These are phyloP conservation scores for Pristionchus arcanus DNA, from an alignment of 2,888 invertebrate species.

Conservation along the genomic window DNA sequence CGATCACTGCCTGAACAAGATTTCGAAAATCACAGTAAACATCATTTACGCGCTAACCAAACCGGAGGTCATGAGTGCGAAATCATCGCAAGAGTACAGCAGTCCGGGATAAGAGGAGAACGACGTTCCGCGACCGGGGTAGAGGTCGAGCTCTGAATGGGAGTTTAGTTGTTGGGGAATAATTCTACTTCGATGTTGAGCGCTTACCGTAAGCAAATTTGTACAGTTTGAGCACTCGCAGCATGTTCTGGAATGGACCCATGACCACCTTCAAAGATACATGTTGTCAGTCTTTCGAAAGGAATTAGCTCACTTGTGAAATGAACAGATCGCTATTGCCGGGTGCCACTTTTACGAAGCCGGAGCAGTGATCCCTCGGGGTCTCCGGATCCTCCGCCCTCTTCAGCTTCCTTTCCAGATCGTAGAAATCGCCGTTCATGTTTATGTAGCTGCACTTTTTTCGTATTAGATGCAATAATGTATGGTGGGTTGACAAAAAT, in stretches of 20 bases:
- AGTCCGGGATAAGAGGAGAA: conserved; percentile 79
- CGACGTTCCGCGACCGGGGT: conserved; percentile 74
- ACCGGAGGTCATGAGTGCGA: conserved; percentile 77
- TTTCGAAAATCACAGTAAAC: not conserved
- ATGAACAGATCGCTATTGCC: conserved; percentile 76
- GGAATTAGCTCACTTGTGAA: conserved; percentile 64
- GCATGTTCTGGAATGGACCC: conserved; percentile 78
- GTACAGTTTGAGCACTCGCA: conserved; percentile 76
- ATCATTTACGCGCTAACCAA: conserved; percentile 59
- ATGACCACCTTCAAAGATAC: conserved; percentile 69
- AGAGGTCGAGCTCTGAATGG: conserved; percentile 80
- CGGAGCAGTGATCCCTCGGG: conserved; percentile 71
- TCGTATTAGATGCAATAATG: no score
- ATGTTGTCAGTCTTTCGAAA: not conserved
- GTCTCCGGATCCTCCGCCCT: conserved; percentile 76
- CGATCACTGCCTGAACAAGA: conserved; percentile 83
- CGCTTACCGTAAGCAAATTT: conserved; percentile 85
- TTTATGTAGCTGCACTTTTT: conserved; percentile 65
- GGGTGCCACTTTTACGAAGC: conserved; percentile 66
- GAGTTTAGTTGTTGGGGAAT: not conserved
- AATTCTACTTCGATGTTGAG: no score
- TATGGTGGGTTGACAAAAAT: no score
- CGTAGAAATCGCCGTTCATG: conserved; percentile 77
- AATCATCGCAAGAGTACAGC: conserved; percentile 79
- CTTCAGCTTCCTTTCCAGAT: conserved; percentile 78